phyloP scores from a whole-genome alignment of 2,113 vertebrate genomes.

The Callorhinus ursinus region DNA sequence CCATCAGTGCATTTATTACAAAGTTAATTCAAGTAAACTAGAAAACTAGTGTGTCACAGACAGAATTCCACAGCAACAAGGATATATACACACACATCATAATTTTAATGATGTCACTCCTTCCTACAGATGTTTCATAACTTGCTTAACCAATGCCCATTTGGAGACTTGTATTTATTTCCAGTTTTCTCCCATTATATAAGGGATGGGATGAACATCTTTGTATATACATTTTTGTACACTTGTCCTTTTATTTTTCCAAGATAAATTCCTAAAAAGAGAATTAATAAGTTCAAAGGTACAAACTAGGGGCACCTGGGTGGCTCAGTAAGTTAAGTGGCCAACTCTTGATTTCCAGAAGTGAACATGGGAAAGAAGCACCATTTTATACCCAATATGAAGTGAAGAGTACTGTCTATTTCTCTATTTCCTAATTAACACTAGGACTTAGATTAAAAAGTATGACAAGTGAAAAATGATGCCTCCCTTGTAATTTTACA shows the following conservation, averaged over 20 bases:
- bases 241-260: neutral
- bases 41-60: neutral
- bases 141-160: neutral
- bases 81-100: neutral
- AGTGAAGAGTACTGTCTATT: neutral
- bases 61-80: neutral
- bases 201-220: neutral
- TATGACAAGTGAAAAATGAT: neutral
- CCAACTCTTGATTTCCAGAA: neutral
- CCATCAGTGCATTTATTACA: neutral
- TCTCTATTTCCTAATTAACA: conserved; percentile 23
- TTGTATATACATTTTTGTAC: neutral
- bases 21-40: conserved; percentile 21
- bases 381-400: neutral
- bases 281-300: conserved; percentile 21
- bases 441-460: conserved; percentile 6
- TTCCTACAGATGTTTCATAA: neutral
- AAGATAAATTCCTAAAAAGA: neutral
- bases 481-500: conserved; percentile 2
- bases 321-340: neutral
- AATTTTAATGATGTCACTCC: neutral
- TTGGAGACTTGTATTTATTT: neutral
- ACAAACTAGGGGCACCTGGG: neutral
- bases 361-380: neutral
- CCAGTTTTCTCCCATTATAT: neutral